Evolutionary conservation across 2,888 invertebrate genomes (phyloP).

Genomic region (Tuta absoluta): DNA sequence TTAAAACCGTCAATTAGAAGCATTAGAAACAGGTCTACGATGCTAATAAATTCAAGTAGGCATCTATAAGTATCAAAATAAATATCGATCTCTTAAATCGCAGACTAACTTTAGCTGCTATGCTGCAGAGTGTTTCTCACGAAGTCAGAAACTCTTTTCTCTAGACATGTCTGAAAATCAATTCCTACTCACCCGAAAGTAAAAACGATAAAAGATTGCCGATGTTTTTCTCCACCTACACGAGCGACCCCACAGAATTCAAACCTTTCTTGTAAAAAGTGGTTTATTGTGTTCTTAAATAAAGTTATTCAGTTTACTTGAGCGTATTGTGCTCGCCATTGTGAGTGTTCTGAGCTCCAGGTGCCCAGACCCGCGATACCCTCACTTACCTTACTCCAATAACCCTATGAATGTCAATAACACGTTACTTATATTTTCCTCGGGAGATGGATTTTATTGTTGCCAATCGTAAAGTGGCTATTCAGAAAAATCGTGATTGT

Average conservation of each 20-base stretch:
- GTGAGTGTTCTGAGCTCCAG: slow-evolving; percentile 51
- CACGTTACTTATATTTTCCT: slow-evolving; percentile 69
- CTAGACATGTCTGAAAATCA: not conserved
- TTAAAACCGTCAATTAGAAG: too few relatives aligned
- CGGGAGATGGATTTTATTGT: slow-evolving; percentile 54
- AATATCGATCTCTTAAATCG: too few relatives aligned
- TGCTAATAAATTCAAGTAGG: too few relatives aligned
- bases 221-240: slow-evolving; percentile 53
- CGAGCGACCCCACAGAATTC: slow-evolving; percentile 55
- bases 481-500: slow-evolving; percentile 4
- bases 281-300: slow-evolving; percentile 79
- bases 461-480: slow-evolving; percentile 50
- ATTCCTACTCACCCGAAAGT: slow-evolving; percentile 22
- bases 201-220: slow-evolving; percentile 32
- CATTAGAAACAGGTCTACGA: too few relatives aligned
- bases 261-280: slow-evolving; percentile 72
- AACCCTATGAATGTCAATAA: slow-evolving; percentile 77
- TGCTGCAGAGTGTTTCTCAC: too few relatives aligned
- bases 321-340: slow-evolving; percentile 68
- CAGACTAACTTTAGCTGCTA: too few relatives aligned
- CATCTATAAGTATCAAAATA: too few relatives aligned
- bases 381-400: slow-evolving; percentile 62
- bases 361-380: slow-evolving; percentile 60
- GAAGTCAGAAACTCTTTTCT: too few relatives aligned
- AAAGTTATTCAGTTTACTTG: slow-evolving; percentile 76